phyloP scores from a whole-genome alignment of 2,113 vertebrate species.

The Gymnogyps californianus region DNA sequence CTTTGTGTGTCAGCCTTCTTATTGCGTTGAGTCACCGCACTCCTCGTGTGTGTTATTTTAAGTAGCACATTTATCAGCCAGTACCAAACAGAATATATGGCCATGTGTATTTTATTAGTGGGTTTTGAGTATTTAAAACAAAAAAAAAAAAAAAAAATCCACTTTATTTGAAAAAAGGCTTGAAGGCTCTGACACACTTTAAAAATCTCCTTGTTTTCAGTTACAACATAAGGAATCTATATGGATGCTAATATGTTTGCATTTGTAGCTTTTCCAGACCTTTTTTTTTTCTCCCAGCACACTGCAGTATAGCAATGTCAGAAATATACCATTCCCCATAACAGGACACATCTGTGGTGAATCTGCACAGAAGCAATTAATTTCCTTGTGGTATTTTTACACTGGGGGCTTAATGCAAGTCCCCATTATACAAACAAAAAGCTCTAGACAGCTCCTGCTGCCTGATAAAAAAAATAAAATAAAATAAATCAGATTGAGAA shows the following conservation, averaged over 20 bases:
- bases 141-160: not conserved
- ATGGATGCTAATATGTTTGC: slow-evolving; percentile 22
- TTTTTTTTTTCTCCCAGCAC: not conserved
- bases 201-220: slow-evolving; percentile 21
- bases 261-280: slow-evolving; percentile 54
- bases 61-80: slow-evolving; percentile 36
- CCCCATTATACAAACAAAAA: slow-evolving; percentile 77
- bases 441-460: slow-evolving; percentile 73
- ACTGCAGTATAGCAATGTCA: slow-evolving; percentile 56
- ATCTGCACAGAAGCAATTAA: slow-evolving; percentile 79
- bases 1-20: slow-evolving; percentile 45
- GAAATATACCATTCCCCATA: slow-evolving; percentile 46
- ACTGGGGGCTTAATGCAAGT: slow-evolving; percentile 67
- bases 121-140: not conserved
- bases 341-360: slow-evolving; percentile 69
- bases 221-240: slow-evolving; percentile 15
- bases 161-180: not conserved
- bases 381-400: slow-evolving; percentile 80
- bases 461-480: slow-evolving; percentile 65
- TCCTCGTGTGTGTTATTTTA: not conserved
- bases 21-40: not conserved
- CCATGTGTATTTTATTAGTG: slow-evolving; percentile 30
- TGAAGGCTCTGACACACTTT: not conserved
- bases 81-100: slow-evolving; percentile 3
- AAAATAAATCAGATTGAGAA: slow-evolving; percentile 69